Evolutionary conservation across 2,797 vertebrate genomes (phyloP).

Genomic region (Sebastes goodei): DNA sequence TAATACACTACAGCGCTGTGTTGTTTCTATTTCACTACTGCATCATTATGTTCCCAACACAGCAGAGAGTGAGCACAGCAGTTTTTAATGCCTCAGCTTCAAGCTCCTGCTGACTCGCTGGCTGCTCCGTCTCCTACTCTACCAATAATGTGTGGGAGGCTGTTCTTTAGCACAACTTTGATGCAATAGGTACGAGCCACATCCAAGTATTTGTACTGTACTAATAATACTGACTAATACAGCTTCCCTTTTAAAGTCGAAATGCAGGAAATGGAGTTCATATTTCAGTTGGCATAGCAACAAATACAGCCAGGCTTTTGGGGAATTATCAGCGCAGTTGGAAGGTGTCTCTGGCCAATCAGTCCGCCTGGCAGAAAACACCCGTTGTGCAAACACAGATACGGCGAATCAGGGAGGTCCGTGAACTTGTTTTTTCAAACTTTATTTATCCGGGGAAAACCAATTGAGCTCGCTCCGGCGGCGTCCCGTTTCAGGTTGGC

Average conservation of each 20-base stretch:
- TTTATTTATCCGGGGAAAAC: conserved; percentile 21
- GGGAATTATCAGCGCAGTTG: conserved; percentile 42
- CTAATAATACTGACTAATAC: background rate
- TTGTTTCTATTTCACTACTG: conserved; percentile 13
- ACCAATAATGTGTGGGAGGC: conserved; percentile 24
- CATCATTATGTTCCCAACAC: conserved; percentile 60
- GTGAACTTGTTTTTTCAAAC: conserved; percentile 2
- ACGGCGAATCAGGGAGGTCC: conserved; percentile 3
- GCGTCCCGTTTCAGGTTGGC: background rate
- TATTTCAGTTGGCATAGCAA: conserved; percentile 26
- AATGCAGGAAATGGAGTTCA: background rate
- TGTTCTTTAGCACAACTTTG: conserved; percentile 28
- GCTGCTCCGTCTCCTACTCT: conserved; percentile 16
- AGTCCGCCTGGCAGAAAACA: conserved; percentile 12
- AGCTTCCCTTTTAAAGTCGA: background rate
- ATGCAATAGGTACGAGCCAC: background rate
- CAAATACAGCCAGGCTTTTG: conserved; percentile 8
- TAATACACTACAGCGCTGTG: conserved; percentile 42
- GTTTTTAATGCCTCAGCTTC: conserved; percentile 55
- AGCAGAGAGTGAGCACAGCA: conserved; percentile 52
- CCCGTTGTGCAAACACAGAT: conserved; percentile 21
- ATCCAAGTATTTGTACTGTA: background rate
- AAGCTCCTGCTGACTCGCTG: conserved; percentile 56
- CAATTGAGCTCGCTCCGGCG: background rate
- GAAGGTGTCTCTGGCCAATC: conserved; percentile 19